These are phyloP conservation scores for Pholis gunnellus DNA, from an alignment of 2,113 vertebrate species.

Conservation along the genomic window DNA sequence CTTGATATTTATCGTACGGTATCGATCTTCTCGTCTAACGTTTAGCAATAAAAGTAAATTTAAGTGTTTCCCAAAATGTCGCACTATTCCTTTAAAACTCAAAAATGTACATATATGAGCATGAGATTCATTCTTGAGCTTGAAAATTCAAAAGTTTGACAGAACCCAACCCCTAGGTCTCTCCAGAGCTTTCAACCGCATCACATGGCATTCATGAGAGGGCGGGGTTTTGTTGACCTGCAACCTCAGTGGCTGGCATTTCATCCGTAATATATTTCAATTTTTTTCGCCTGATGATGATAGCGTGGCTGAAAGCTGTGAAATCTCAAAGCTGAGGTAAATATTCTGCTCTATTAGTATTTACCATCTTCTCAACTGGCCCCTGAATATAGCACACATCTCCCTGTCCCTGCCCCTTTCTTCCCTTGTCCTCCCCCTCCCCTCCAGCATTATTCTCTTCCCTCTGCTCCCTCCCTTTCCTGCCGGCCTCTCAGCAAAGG, in stretches of 20 bases:
- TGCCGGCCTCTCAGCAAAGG: slow-evolving; percentile 81
- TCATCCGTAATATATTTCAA: neutral
- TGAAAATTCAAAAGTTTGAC: neutral
- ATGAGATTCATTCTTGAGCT: neutral
- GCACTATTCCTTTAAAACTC: neutral
- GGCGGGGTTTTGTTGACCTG: neutral
- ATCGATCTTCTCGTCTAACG: neutral
- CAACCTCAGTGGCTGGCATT: neutral
- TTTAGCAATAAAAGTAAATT: neutral
- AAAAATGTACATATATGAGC: neutral
- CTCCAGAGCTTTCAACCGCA: neutral
- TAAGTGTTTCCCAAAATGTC: neutral
- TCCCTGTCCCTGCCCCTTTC: slow-evolving; percentile 40
- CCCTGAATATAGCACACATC: slow-evolving; percentile 60
- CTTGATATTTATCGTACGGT: neutral
- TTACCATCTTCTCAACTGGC: slow-evolving; percentile 26
- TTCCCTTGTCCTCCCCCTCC: slow-evolving; percentile 1
- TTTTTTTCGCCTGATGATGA: neutral
- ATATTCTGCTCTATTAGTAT: neutral
- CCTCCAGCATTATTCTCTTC: slow-evolving; percentile 33
- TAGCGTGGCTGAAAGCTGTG: neutral
- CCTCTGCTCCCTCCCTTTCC: slow-evolving; percentile 79
- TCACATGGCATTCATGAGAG: neutral
- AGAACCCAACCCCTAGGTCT: neutral
- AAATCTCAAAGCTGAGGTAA: neutral